These are phyloP conservation scores for Atta colombica DNA, from an alignment of 1,140 invertebrate species.

Conservation along the genomic window DNA sequence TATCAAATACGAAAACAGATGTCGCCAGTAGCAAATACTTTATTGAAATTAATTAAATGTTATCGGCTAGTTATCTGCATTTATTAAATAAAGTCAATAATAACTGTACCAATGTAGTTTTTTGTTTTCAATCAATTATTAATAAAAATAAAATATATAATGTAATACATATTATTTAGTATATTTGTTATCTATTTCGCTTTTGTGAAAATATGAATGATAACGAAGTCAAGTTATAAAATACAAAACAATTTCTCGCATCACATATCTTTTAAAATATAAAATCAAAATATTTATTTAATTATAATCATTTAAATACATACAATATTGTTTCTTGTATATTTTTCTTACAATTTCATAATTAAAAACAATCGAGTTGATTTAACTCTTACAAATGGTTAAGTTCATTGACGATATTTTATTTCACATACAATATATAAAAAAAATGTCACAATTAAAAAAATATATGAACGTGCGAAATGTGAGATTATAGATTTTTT, in stretches of 20 bases:
- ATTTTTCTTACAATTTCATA: not conserved
- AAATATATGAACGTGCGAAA: not conserved
- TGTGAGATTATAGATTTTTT: not conserved
- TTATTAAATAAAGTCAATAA: no score
- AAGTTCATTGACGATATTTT: not conserved
- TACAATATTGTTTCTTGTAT: not conserved
- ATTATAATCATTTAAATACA: not conserved
- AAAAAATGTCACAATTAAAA: conserved; percentile 12
- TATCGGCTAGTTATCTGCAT: no score
- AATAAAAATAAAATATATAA: not conserved
- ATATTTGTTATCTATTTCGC: not conserved
- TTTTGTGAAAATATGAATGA: not conserved
- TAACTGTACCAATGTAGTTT: no score
- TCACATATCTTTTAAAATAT: not conserved
- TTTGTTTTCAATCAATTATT: no score
- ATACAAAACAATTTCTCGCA: not conserved
- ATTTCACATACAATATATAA: conserved; percentile 30
- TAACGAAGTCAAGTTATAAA: not conserved
- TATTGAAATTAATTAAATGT: not conserved
- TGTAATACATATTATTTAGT: not conserved
- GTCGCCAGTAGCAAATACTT: not conserved
- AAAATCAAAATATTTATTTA: conserved; percentile 22
- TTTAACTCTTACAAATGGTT: not conserved
- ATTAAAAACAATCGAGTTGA: not conserved
- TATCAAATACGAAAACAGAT: not conserved